Conservation (phyloP, 2,797 vertebrate species). For the Galago senegalensis region DNA sequence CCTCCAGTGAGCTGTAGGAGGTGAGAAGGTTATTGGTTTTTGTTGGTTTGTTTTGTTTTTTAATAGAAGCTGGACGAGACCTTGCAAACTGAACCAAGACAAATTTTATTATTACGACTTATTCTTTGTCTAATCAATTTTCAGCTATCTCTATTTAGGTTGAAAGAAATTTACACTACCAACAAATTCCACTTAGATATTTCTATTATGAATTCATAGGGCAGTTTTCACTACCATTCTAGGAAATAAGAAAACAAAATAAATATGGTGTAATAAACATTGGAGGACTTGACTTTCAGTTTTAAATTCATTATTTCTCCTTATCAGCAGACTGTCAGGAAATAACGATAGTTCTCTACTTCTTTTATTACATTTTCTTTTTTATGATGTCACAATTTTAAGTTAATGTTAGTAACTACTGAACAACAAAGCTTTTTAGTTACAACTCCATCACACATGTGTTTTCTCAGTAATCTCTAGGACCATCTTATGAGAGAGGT, state of each 20-base stretch:
- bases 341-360: background rate
- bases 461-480: background rate
- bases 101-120: conserved; percentile 69
- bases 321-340: background rate
- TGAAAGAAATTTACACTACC: conserved; percentile 29
- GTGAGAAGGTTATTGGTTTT: background rate
- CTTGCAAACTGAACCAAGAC: conserved; percentile 77
- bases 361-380: background rate
- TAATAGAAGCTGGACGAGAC: conserved; percentile 24
- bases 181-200: conserved; percentile 9
- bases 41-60: conserved; percentile 34
- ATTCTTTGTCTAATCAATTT: conserved; percentile 68
- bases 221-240: background rate
- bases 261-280: background rate
- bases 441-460: background rate
- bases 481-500: background rate
- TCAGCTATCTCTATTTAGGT: background rate
- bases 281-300: background rate
- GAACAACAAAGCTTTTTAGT: background rate
- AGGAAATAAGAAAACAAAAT: conserved; percentile 20
- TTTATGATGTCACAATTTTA: conserved; percentile 59
- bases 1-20: background rate
- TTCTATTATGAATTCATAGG: background rate
- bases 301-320: background rate
- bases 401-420: background rate